A percentile compares a stretch with the other conserved stretches of the same genome.
Conservation (phyloP, 1,140 invertebrate species). For the Ceratoteleas bidentatus region DNA sequence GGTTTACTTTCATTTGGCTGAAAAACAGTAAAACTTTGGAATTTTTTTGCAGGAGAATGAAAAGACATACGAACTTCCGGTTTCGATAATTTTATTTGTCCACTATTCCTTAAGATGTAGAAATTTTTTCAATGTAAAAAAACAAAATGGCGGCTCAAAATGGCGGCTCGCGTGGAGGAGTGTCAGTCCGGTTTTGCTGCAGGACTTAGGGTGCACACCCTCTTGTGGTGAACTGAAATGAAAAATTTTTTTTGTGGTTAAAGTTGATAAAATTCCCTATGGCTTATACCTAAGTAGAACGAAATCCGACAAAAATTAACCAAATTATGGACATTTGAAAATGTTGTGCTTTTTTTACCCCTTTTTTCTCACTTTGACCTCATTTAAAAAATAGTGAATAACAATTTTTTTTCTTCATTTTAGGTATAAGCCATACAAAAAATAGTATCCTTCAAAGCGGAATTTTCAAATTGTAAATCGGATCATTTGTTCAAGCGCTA, state of each 20-base stretch:
- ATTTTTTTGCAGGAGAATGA: slow-evolving; percentile 22
- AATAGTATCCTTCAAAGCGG: not conserved
- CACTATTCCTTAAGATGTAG: slow-evolving; percentile 1
- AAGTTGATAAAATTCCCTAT: slow-evolving; percentile 11
- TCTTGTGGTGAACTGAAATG: slow-evolving; percentile 8
- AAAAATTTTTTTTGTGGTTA: not conserved
- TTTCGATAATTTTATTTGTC: slow-evolving; percentile 22
- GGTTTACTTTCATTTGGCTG: too few relatives aligned
- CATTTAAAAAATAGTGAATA: slow-evolving; percentile 16
- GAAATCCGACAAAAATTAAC: slow-evolving; percentile 2
- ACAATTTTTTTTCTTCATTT: slow-evolving; percentile 11
- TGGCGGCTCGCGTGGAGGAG: slow-evolving; percentile 6
- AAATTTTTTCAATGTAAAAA: slow-evolving; percentile 11
- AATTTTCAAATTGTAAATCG: not conserved
- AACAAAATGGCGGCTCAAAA: slow-evolving; percentile 24
- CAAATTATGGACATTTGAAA: not conserved
- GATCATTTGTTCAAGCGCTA: slow-evolving; percentile 8
- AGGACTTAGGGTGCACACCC: slow-evolving; percentile 8
- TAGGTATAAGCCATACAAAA: slow-evolving; percentile 3
- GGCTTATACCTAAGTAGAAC: slow-evolving; percentile 1
- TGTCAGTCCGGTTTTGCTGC: slow-evolving; percentile 9
- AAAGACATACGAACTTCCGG: slow-evolving; percentile 25
- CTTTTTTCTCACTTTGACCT: slow-evolving; percentile 16
- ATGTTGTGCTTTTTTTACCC: not conserved
- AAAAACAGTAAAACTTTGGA: too few relatives aligned